These are phyloP conservation scores for Neuroterus valhalla DNA, from an alignment of 1,140 invertebrate genomes.

Conservation along the genomic window DNA sequence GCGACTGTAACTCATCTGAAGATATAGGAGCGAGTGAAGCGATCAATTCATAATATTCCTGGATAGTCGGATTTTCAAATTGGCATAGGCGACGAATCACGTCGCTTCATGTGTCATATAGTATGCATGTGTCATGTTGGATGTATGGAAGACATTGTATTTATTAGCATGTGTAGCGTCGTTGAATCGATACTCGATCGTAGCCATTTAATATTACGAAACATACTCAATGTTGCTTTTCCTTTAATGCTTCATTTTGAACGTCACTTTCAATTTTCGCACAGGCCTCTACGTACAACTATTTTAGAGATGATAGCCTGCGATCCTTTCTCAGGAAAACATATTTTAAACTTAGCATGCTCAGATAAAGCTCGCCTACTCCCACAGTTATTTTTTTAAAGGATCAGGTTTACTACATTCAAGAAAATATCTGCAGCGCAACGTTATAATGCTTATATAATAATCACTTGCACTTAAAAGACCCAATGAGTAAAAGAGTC, in stretches of 20 bases:
- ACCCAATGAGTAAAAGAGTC: no score
- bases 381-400: conserved; percentile 19
- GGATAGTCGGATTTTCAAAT: conserved; percentile 52
- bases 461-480: conserved; percentile 2
- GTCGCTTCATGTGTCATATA: conserved; percentile 61
- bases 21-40: no score
- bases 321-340: conserved; percentile 15
- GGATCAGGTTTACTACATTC: background rate
- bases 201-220: conserved; percentile 50
- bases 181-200: conserved; percentile 57
- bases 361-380: conserved; percentile 24
- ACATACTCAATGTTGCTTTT: conserved; percentile 55
- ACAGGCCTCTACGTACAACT: conserved; percentile 17
- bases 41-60: conserved; percentile 26
- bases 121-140: conserved; percentile 62
- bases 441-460: background rate
- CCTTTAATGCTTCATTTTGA: background rate
- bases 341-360: background rate
- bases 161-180: conserved; percentile 57
- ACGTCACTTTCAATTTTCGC: conserved; percentile 28
- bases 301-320: background rate
- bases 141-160: conserved; percentile 61
- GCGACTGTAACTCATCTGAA: conserved; percentile 48
- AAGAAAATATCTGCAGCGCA: background rate
- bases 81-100: conserved; percentile 53